Conservation (phyloP, 2,888 invertebrate species). For the Orthosia incerta region DNA sequence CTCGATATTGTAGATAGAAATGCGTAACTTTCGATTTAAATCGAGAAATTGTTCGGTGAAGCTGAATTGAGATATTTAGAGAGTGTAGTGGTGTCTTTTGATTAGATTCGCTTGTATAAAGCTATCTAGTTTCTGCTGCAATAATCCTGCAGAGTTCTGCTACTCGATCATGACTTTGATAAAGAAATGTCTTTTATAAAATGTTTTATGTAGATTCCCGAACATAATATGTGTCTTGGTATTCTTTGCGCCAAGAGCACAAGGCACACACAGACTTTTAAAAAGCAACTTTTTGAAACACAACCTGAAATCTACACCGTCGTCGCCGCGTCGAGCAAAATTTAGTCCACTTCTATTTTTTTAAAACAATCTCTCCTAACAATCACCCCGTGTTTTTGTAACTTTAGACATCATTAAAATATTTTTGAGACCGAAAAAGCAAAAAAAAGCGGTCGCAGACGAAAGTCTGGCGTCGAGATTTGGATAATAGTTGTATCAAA, state of each 20-base stretch:
- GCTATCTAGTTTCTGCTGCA: not conserved
- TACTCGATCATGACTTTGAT: not conserved
- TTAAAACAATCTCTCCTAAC: constrained; percentile 17
- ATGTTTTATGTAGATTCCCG: not conserved
- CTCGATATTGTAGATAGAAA: constrained; percentile 54
- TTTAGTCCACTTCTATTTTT: constrained; percentile 27
- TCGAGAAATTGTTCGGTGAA: constrained; percentile 51
- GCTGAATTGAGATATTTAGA: constrained; percentile 45
- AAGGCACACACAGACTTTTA: not conserved
- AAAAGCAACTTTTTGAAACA: constrained; percentile 5
- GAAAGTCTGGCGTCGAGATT: constrained; percentile 45
- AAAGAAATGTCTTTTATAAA: not conserved
- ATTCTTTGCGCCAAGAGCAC: not conserved
- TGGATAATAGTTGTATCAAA: constrained; percentile 59
- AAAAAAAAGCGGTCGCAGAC: constrained; percentile 55
- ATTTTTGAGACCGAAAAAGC: constrained; percentile 55
- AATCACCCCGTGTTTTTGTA: constrained; percentile 47
- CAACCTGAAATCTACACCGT: constrained; percentile 7
- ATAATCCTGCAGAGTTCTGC: not conserved
- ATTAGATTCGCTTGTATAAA: constrained; percentile 16
- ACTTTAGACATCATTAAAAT: constrained; percentile 64
- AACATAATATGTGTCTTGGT: not conserved
- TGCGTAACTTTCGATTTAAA: constrained; percentile 52
- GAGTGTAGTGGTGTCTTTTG: constrained; percentile 16
- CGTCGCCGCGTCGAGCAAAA: not conserved